phyloP scores from a whole-genome alignment of 1,140 invertebrate genomes.

The Belonocnema kinseyi region DNA sequence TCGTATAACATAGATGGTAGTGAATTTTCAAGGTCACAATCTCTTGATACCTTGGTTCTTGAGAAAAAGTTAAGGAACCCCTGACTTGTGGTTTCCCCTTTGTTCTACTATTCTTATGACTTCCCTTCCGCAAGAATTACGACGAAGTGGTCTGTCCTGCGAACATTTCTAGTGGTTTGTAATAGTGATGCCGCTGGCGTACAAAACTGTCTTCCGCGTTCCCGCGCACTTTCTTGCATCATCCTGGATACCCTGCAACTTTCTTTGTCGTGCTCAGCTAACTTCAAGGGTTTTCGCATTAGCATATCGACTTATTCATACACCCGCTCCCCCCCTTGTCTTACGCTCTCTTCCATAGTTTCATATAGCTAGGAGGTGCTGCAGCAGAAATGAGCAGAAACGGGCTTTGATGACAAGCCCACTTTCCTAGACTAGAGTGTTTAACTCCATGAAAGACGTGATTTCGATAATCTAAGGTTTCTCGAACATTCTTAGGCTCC shows the following conservation, averaged over 20 bases:
- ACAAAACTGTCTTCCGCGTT: slow-evolving; percentile 55
- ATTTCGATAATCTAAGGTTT: slow-evolving; percentile 27
- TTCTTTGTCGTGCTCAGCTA: slow-evolving; percentile 58
- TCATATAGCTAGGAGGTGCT: slow-evolving; percentile 5
- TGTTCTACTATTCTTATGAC: slow-evolving; percentile 67
- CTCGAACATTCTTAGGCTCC: slow-evolving; percentile 4
- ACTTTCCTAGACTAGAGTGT: slow-evolving; percentile 18
- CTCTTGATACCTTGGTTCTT: slow-evolving; percentile 19
- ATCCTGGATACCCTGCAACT: slow-evolving; percentile 53
- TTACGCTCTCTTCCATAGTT: not conserved
- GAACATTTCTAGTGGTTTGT: slow-evolving; percentile 40
- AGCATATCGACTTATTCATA: slow-evolving; percentile 71
- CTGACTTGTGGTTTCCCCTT: slow-evolving; percentile 48
- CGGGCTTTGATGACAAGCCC: slow-evolving; percentile 10
- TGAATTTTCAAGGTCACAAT: too few relatives aligned
- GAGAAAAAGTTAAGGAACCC: slow-evolving; percentile 36
- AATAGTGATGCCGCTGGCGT: slow-evolving; percentile 50
- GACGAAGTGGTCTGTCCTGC: slow-evolving; percentile 56
- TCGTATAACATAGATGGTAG: too few relatives aligned
- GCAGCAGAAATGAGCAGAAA: not conserved
- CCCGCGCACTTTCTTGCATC: slow-evolving; percentile 48
- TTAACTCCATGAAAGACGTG: slow-evolving; percentile 18
- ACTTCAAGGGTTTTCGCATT: slow-evolving; percentile 66
- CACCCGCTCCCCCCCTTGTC: slow-evolving; percentile 53
- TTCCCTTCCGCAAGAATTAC: slow-evolving; percentile 52